A percentile compares a stretch with the other conserved stretches of the same genome.
phyloP scores from a whole-genome alignment of 2,113 vertebrate genomes.

The Brachypodius melanocephalos region DNA sequence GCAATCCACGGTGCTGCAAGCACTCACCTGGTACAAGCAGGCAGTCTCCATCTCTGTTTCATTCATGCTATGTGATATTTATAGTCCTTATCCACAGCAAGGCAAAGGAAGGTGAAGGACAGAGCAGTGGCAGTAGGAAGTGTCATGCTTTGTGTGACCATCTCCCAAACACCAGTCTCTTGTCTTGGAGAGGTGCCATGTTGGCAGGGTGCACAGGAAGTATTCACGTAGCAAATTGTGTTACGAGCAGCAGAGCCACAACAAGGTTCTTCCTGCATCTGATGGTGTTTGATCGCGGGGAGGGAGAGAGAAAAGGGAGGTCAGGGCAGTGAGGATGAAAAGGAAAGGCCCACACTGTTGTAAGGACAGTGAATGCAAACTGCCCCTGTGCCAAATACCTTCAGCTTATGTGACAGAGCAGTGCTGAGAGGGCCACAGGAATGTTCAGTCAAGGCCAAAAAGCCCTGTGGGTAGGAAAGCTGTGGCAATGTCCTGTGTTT shows the following conservation, averaged over 20 bases:
- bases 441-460: background rate
- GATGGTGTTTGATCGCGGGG: background rate
- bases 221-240: constrained; percentile 48
- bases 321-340: background rate
- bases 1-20: background rate
- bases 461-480: background rate
- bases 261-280: constrained; percentile 62
- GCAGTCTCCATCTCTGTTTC: background rate
- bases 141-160: constrained; percentile 19
- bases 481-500: background rate
- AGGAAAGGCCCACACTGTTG: background rate
- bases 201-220: constrained; percentile 50
- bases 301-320: background rate
- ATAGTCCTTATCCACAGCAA: background rate
- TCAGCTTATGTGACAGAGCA: background rate
- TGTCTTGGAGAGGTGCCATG: constrained; percentile 17
- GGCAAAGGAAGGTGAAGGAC: constrained; percentile 10
- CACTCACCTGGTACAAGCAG: background rate
- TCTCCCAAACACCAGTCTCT: background rate
- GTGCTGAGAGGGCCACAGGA: background rate
- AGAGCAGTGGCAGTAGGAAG: constrained; percentile 25
- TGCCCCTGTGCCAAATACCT: background rate
- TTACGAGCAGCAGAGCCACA: constrained; percentile 59
- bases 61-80: background rate
- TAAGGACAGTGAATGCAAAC: background rate